Evolutionary conservation across 1,140 invertebrate genomes (phyloP).

Genomic region (Drosophila yakuba): DNA sequence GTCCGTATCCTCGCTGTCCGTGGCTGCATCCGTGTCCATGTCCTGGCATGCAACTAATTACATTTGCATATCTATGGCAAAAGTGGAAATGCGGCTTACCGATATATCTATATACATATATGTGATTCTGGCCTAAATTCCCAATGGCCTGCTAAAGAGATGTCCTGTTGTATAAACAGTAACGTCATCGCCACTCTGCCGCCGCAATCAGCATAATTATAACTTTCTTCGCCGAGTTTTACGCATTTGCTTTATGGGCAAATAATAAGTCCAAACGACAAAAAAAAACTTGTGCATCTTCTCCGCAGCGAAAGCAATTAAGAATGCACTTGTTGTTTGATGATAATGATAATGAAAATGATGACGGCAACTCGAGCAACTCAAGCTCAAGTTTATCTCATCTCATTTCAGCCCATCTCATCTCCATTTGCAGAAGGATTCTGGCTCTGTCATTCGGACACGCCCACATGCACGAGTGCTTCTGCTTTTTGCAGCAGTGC

Average conservation of each 20-base stretch:
- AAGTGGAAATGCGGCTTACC: conserved; percentile 56
- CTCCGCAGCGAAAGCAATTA: conserved; percentile 59
- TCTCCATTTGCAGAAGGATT: conserved; percentile 19
- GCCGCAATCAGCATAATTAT: conserved; percentile 79
- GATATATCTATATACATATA: conserved; percentile 13
- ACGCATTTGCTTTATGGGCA: conserved; percentile 61
- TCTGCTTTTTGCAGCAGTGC: conserved; percentile 18
- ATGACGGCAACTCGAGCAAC: conserved; percentile 18
- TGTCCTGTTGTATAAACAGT: conserved; percentile 32
- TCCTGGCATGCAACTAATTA: conserved; percentile 77
- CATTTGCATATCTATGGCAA: conserved; percentile 78
- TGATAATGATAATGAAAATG: conserved; percentile 24
- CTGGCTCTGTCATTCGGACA: conserved; percentile 53
- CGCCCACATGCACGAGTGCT: conserved; percentile 70
- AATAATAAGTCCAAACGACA: conserved; percentile 45
- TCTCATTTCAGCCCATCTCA: conserved; percentile 3
- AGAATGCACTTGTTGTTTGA: conserved; percentile 63
- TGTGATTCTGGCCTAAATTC: conserved; percentile 41
- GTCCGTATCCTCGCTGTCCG: conserved; percentile 20
- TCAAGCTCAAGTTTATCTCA: conserved; percentile 10
- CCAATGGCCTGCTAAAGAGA: conserved; percentile 1
- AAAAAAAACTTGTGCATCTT: conserved; percentile 40
- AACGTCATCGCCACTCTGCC: conserved; percentile 44
- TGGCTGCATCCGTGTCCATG: conserved; percentile 28
- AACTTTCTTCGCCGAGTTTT: conserved; percentile 63